These are phyloP conservation scores for Phortica okadai DNA, from an alignment of 2,888 invertebrate species.

Conservation along the genomic window DNA sequence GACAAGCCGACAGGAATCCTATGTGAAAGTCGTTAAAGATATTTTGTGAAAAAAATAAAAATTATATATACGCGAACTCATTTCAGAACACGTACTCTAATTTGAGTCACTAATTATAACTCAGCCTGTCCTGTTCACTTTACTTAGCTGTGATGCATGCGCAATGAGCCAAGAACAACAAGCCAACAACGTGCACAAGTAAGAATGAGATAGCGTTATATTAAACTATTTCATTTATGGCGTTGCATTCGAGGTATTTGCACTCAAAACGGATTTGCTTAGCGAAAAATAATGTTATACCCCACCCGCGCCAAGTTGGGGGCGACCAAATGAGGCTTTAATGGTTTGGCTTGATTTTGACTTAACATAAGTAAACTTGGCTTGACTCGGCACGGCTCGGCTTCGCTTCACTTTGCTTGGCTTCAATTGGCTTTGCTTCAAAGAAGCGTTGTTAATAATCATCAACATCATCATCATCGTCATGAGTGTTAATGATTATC, in stretches of 20 bases:
- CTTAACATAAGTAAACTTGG: neutral
- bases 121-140: constrained; percentile 40
- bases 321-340: constrained; percentile 26
- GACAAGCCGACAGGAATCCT: constrained; percentile 14
- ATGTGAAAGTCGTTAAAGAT: constrained; percentile 27
- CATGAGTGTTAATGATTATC: constrained; percentile 13
- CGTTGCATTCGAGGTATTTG: constrained; percentile 18
- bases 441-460: constrained; percentile 31
- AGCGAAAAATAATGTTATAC: neutral
- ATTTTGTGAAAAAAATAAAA: neutral
- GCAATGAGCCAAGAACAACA: constrained; percentile 55
- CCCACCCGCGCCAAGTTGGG: constrained; percentile 3
- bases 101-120: constrained; percentile 63
- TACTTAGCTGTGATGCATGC: constrained; percentile 60
- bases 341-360: constrained; percentile 5
- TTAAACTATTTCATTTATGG: constrained; percentile 14
- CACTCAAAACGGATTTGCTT: constrained; percentile 58
- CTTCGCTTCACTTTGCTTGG: neutral
- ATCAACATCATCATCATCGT: constrained; percentile 26
- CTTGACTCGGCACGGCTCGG: neutral
- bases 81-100: constrained; percentile 54
- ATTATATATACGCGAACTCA: neutral
- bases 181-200: neutral
- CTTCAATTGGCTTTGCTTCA: constrained; percentile 19
- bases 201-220: neutral